Percentiles rank a stretch among this genome's conserved stretches.
Evolutionary conservation across 53 echinoderm and acorn worm species (phyloP).

Genomic region (Arbacia lixula): DNA sequence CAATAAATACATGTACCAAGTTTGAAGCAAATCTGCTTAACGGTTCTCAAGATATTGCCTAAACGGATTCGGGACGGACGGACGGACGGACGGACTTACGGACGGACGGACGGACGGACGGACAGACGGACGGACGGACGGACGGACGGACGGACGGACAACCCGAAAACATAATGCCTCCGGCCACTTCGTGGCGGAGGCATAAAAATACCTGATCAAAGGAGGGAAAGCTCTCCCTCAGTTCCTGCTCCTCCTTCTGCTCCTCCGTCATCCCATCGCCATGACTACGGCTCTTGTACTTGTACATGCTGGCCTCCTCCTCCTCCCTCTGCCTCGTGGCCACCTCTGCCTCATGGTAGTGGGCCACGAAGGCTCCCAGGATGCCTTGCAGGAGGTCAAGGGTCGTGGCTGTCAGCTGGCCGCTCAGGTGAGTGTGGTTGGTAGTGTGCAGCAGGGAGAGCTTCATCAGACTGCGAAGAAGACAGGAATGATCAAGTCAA

Average conservation of each 20-base stretch:
- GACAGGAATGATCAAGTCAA: not conserved
- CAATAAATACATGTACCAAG: too few relatives aligned
- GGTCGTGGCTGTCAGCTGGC: slow-evolving; percentile 48
- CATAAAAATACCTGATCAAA: slow-evolving; percentile 86
- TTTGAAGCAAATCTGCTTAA: too few relatives aligned
- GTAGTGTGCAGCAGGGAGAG: slow-evolving; percentile 68
- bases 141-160: too few relatives aligned
- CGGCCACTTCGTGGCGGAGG: too few relatives aligned
- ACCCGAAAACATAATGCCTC: too few relatives aligned
- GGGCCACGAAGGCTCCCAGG: slow-evolving; percentile 65
- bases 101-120: too few relatives aligned
- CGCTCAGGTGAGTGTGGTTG: slow-evolving; percentile 60
- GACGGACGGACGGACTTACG: too few relatives aligned
- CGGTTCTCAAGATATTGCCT: too few relatives aligned
- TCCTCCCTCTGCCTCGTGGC: slow-evolving; percentile 75
- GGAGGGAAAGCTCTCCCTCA: slow-evolving; percentile 79
- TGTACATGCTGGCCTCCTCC: slow-evolving; percentile 82
- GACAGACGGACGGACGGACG: too few relatives aligned
- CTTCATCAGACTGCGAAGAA: slow-evolving; percentile 61
- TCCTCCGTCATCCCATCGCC: slow-evolving; percentile 90
- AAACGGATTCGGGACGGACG: too few relatives aligned
- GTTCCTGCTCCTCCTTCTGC: slow-evolving; percentile 89
- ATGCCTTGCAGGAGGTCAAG: slow-evolving; percentile 64
- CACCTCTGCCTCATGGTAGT: slow-evolving; percentile 83
- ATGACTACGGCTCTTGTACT: slow-evolving; percentile 84